phyloP scores from a whole-genome alignment of 2,113 vertebrate species.

The Otocyon megalotis region DNA sequence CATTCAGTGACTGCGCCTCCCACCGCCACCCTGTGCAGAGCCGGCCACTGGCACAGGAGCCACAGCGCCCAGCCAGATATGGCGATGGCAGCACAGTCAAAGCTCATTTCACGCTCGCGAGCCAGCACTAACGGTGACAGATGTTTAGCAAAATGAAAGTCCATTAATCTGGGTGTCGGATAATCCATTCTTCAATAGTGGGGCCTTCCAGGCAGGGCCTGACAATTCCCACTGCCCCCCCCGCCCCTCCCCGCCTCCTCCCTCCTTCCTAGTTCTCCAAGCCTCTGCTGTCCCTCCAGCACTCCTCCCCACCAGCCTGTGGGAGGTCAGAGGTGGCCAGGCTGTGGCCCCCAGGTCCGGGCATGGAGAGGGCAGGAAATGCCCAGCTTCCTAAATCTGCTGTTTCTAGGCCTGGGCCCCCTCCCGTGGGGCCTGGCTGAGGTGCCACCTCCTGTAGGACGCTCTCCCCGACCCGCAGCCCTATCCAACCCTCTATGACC shows the following conservation, averaged over 20 bases:
- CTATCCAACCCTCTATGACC: neutral
- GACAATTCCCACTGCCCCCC: constrained; percentile 4
- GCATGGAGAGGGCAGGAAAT: neutral
- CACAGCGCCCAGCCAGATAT: constrained; percentile 63
- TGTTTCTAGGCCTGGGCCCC: neutral
- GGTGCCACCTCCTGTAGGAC: neutral
- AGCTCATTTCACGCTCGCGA: constrained; percentile 89
- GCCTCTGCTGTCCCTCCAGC: neutral
- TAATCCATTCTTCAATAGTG: constrained; percentile 87
- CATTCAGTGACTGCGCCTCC: constrained; percentile 54
- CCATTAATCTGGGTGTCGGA: constrained; percentile 89
- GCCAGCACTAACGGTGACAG: constrained; percentile 90
- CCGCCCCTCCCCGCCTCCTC: neutral
- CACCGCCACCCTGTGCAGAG: neutral
- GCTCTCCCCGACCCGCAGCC: neutral
- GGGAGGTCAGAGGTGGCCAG: neutral
- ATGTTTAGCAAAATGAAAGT: constrained; percentile 89
- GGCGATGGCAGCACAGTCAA: constrained; percentile 80
- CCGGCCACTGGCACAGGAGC: constrained; percentile 77
- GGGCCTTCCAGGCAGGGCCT: constrained; percentile 80
- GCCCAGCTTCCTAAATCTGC: neutral
- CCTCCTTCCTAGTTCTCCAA: neutral
- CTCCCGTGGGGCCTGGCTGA: neutral
- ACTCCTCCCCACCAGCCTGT: neutral
- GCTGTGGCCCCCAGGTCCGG: neutral